Percentiles rank a stretch among this genome's conserved stretches.
These are phyloP conservation scores for Podargus strigoides DNA, from an alignment of 2,797 vertebrate genomes.

Conservation along the genomic window DNA sequence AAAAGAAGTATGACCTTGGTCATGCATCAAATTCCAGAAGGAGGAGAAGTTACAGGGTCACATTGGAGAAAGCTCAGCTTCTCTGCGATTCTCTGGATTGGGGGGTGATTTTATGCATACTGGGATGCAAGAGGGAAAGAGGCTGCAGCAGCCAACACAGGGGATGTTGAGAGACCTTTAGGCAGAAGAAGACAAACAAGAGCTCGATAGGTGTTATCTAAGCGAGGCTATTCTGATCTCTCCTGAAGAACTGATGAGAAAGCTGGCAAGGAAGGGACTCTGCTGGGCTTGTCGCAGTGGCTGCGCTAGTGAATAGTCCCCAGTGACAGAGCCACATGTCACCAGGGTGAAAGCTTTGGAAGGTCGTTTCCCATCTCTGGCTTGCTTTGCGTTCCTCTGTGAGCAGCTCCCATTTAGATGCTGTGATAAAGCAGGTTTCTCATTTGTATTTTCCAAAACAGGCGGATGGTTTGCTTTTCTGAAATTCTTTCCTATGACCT, in stretches of 20 bases:
- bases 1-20: neutral
- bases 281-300: neutral
- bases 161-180: neutral
- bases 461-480: neutral
- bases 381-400: neutral
- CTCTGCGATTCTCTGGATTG: neutral
- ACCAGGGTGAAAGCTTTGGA: neutral
- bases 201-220: neutral
- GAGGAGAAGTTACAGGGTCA: neutral
- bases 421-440: constrained; percentile 1
- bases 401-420: neutral
- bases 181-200: neutral
- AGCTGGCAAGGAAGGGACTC: neutral
- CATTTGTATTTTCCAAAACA: constrained; percentile 41
- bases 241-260: neutral
- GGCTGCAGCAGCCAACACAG: neutral
- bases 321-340: fast-evolving
- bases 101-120: neutral
- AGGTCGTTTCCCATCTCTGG: neutral
- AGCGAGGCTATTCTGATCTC: neutral
- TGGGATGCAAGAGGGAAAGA: neutral
- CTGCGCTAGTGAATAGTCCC: fast-evolving
- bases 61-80: neutral
- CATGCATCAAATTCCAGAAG: neutral
- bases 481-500: constrained; percentile 50